These are phyloP conservation scores for Hyperoplus lanceolatus DNA, from an alignment of 2,797 vertebrate species.

Conservation along the genomic window DNA sequence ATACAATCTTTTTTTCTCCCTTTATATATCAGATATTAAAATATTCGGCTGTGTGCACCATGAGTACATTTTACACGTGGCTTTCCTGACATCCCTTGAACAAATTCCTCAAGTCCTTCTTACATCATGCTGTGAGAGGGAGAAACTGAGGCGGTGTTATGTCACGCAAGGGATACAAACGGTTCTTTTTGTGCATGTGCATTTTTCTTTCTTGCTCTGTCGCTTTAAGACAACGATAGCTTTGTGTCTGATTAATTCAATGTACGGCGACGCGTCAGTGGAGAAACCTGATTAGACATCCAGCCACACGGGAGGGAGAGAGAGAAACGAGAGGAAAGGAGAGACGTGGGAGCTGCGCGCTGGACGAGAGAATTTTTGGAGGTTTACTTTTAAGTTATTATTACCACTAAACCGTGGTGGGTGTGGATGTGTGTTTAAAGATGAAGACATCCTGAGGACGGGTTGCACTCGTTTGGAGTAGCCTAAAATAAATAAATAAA, in stretches of 20 bases:
- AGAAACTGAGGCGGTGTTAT: conserved; percentile 22
- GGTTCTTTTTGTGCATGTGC: conserved; percentile 14
- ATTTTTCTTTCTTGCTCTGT: conserved; percentile 61
- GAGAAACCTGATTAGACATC: conserved; percentile 73
- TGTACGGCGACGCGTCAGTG: conserved; percentile 79
- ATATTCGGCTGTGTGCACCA: conserved; percentile 8
- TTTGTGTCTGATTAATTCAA: conserved; percentile 84
- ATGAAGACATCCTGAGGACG: conserved; percentile 77
- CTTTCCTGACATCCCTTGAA: not conserved
- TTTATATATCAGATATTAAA: not conserved
- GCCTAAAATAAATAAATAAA: not conserved
- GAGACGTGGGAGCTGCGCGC: conserved; percentile 15
- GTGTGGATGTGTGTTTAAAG: conserved; percentile 5
- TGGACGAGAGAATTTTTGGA: not conserved
- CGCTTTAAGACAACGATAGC: conserved; percentile 84
- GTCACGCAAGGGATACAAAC: conserved; percentile 11
- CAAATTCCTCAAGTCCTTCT: not conserved
- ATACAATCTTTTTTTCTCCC: not conserved
- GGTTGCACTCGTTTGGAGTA: conserved; percentile 59
- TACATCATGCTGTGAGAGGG: not conserved
- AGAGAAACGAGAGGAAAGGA: not conserved
- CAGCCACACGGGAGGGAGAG: conserved; percentile 36
- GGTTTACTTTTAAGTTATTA: conserved; percentile 12
- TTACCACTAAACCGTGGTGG: not conserved
- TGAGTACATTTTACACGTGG: not conserved